Base-by-base conservation (phyloP, 53 echinoderm and acorn worm genomes). In the Actinopyga echinites region DNA sequence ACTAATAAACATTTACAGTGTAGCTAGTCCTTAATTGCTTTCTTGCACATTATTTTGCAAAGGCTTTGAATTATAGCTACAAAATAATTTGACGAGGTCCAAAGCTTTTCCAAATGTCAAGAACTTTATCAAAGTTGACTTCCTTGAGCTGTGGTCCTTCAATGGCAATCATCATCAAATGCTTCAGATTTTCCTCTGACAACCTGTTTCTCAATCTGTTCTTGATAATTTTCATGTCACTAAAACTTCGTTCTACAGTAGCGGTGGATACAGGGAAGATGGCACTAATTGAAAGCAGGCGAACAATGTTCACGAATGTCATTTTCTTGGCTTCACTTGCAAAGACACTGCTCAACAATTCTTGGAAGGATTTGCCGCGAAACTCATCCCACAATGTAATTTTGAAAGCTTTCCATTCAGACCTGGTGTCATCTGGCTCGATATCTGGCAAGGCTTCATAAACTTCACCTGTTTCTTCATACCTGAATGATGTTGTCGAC, bases 341-440 rank as follows among this genome's bases (percentile, higher is more conserved):
- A 26, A 62, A 62, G 28, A 62, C 12, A 33, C 66, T 65, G 66
- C 66, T 65, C 66, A 65, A 65, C 32, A 65, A 17, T 65, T 65
- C 32, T 31, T 65, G 66, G 4, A 65, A 49, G 15, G 30, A 65
- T 65, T 30, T 65, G 11, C 66, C 32, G 32, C 30, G 32, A 65
- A 65, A 65, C 32, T 33, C 66, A 65, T 65, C 66, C 66, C 66
- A 65, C 66, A 65, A 33, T 65, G 66, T 65, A 21, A 65, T 65
- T 35, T 65, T 65, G 30, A 65, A 65, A 4, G 66, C 66, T 13
- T 65, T 65, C 66, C 66, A 65, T 35, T 65, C 66, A 8, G 32
- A 26, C 17, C 66, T 65, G 29, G 66, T 65, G 5, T 65, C 66
- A 65, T 65, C 66, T 65, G 66, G 66, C 30, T 65, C 66, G 15